Base-by-base conservation (phyloP, 1,140 invertebrate species). In the Saxidomus purpurata region DNA sequence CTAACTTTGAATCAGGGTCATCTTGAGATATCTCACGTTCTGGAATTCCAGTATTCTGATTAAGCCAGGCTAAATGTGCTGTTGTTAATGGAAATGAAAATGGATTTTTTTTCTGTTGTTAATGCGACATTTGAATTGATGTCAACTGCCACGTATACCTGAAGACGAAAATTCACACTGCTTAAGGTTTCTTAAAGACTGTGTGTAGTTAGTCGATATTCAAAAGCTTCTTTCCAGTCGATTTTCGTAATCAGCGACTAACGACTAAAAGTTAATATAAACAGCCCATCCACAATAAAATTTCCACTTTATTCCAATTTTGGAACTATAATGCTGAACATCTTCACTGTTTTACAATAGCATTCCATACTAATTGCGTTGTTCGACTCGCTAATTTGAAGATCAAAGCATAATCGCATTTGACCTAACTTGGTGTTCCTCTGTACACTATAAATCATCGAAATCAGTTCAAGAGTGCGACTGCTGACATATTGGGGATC, bases 181-280 rank as follows among this genome's bases (percentile, higher is more conserved):
- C 25, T 38, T 82, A 55, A 31, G 17, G 9, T 40, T 82, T 59
- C 34, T 82, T 82, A 34, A 82, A 43, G 6, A 82, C 28, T 36
- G 52, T 82, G 22, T 6, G 4, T 22, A 82, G 38, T 82, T 82
- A 59, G 25, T 82, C 80, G 6, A 63, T 15, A 38, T 11, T 63
- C 13, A 82, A 43, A 4, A 63, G 2, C 28, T 82, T 61, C 36
- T 36, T 71, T 4, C 61, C 81, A 17, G 71, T 69, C 71, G 61
- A 9, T 71, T 84, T 84, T 4, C 63, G 61, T 69, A 84, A 84
- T 0, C 38, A 19, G 6, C 81, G 55, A n/a, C 71, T 84, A 28
- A 61, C 81, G 9, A 84, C 81, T 6, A 84, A 31, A 13, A 61
- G 34, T 36, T 84, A 61, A 61, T 84, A 69, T 36, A 84, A 69